Evolutionary conservation across 1,140 invertebrate species (phyloP).

Genomic region (Zaprionus ornatus): DNA sequence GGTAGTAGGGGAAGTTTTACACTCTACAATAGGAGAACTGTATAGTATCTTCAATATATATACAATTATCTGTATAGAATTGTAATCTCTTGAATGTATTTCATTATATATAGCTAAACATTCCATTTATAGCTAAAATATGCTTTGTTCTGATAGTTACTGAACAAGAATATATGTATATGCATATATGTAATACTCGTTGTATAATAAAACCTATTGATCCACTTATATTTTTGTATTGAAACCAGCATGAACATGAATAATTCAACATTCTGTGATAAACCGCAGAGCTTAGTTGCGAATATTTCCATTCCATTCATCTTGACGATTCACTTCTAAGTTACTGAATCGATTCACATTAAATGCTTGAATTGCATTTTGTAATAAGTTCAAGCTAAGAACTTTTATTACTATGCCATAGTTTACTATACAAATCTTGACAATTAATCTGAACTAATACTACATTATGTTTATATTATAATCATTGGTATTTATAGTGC

Average conservation of each 20-base stretch:
- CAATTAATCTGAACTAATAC: not conserved
- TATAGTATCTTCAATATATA: too few species aligned
- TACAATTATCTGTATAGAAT: too few species aligned
- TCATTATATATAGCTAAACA: too few species aligned
- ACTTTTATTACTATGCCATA: too few species aligned
- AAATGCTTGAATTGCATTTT: not conserved
- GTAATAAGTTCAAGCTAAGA: not conserved
- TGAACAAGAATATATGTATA: not conserved
- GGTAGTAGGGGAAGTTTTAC: not conserved
- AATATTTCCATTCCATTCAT: not conserved
- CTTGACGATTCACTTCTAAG: not conserved
- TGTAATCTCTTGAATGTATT: not conserved
- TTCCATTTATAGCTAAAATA: not conserved
- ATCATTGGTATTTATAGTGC: constrained; percentile 17
- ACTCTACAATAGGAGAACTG: too few species aligned
- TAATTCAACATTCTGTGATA: not conserved
- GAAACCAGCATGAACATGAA: not conserved
- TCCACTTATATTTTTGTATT: not conserved
- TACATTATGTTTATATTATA: constrained; percentile 23
- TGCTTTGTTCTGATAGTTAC: not conserved
- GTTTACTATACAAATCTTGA: not conserved
- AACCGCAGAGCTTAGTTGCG: not conserved
- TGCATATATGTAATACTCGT: too few species aligned
- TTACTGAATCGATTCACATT: not conserved
- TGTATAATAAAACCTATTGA: too few species aligned